Evolutionary conservation across 2,113 vertebrate species (phyloP).

Genomic region (Pseudopipra pipra): DNA sequence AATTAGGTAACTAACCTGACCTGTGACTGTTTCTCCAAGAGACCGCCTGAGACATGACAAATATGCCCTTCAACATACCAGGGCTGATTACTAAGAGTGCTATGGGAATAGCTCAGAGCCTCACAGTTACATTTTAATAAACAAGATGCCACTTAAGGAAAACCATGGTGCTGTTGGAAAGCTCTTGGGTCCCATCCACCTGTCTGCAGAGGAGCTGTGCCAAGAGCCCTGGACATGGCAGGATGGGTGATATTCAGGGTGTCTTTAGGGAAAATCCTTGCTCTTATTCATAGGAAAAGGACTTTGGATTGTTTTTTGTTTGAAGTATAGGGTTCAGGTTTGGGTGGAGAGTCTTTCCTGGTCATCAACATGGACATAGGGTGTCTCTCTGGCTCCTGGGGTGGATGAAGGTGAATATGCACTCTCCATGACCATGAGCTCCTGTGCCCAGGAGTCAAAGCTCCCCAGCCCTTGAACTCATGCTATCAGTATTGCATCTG

Average conservation of each 20-base stretch:
- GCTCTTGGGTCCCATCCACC: neutral
- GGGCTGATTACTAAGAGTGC: constrained; percentile 3
- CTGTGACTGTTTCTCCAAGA: constrained; percentile 48
- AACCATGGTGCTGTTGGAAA: neutral
- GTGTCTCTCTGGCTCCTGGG: neutral
- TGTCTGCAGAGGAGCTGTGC: neutral
- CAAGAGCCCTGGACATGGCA: fast-evolving
- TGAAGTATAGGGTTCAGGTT: neutral
- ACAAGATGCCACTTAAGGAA: neutral
- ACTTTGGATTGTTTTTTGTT: neutral
- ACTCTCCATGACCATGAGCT: neutral
- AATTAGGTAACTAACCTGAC: constrained; percentile 65
- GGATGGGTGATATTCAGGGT: neutral
- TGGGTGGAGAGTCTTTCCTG: neutral
- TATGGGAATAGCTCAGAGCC: constrained; percentile 19
- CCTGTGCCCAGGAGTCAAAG: neutral
- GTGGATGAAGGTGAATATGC: neutral
- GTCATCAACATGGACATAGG: fast-evolving
- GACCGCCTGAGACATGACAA: constrained; percentile 60
- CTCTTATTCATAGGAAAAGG: neutral
- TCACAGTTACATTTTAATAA: neutral
- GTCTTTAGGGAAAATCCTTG: neutral
- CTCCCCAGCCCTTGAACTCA: neutral
- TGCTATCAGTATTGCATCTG: neutral
- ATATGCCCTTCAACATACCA: constrained; percentile 61